Conservation (phyloP, 2,113 vertebrate species). For the Beaufortia kweichowensis region DNA sequence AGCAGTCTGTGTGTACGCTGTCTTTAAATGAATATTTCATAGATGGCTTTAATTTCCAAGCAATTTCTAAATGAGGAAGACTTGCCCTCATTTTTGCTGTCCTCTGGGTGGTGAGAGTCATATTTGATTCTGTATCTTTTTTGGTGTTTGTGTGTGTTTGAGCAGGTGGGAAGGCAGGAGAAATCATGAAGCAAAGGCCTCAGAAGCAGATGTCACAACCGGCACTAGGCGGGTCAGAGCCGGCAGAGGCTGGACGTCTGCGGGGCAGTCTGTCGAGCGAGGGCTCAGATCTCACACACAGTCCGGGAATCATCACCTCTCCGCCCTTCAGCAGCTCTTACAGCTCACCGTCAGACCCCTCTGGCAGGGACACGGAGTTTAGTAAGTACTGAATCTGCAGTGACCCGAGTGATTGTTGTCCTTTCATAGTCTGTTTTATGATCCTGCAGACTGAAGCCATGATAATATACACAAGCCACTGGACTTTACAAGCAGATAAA, state of each 20-base stretch:
- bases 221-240: slow-evolving; percentile 78
- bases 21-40: background rate
- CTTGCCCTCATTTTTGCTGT: background rate
- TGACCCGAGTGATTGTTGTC: background rate
- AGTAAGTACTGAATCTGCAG: slow-evolving; percentile 55
- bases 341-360: slow-evolving; percentile 67
- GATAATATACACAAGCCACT: background rate
- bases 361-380: slow-evolving; percentile 69
- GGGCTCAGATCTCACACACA: slow-evolving; percentile 74
- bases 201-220: slow-evolving; percentile 84
- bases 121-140: background rate
- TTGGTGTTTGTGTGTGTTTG: slow-evolving; percentile 36
- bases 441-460: background rate
- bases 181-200: slow-evolving; percentile 81
- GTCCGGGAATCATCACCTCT: slow-evolving; percentile 70
- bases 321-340: slow-evolving; percentile 66
- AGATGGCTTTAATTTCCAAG: background rate
- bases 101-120: slow-evolving; percentile 7
- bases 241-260: slow-evolving; percentile 74
- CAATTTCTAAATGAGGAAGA: background rate
- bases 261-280: slow-evolving; percentile 82
- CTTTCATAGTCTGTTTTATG: background rate
- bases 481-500: background rate
- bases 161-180: slow-evolving; percentile 82
- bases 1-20: background rate